A percentile compares a stretch with the other conserved stretches of the same genome.
These are phyloP conservation scores for Platalea minor DNA, from an alignment of 2,797 vertebrate species.

Conservation along the genomic window DNA sequence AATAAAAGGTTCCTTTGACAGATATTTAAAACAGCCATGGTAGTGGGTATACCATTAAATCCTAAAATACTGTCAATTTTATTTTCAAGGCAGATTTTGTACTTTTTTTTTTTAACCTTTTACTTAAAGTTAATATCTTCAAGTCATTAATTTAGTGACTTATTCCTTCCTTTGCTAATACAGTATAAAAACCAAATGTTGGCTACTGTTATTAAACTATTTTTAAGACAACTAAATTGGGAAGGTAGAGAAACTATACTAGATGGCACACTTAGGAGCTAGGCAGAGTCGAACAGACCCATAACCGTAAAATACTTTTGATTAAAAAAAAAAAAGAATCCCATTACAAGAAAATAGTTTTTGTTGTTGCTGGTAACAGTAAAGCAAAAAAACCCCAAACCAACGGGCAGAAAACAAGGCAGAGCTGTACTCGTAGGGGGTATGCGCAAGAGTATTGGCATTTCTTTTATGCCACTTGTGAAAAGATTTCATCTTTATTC, in stretches of 20 bases:
- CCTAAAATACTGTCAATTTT: neutral
- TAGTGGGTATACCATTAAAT: neutral
- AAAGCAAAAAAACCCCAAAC: neutral
- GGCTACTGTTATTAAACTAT: neutral
- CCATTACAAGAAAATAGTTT: neutral
- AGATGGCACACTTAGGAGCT: neutral
- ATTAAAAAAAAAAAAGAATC: neutral
- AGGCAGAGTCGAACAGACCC: neutral
- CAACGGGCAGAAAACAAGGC: neutral
- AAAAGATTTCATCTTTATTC: slow-evolving; percentile 43
- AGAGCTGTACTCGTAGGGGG: neutral
- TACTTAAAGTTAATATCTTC: neutral
- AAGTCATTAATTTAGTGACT: neutral
- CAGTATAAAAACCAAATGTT: neutral
- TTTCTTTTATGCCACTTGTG: slow-evolving; percentile 36
- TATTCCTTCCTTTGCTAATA: neutral
- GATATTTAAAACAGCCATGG: neutral
- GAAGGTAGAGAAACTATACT: neutral
- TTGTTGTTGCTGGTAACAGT: neutral
- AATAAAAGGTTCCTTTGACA: neutral
- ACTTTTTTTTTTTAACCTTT: neutral
- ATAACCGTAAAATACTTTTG: neutral
- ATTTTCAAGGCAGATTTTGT: neutral
- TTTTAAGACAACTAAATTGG: neutral
- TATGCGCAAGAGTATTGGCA: neutral